phyloP scores from a whole-genome alignment of 2,888 invertebrate genomes.

The Drosophila affinis region DNA sequence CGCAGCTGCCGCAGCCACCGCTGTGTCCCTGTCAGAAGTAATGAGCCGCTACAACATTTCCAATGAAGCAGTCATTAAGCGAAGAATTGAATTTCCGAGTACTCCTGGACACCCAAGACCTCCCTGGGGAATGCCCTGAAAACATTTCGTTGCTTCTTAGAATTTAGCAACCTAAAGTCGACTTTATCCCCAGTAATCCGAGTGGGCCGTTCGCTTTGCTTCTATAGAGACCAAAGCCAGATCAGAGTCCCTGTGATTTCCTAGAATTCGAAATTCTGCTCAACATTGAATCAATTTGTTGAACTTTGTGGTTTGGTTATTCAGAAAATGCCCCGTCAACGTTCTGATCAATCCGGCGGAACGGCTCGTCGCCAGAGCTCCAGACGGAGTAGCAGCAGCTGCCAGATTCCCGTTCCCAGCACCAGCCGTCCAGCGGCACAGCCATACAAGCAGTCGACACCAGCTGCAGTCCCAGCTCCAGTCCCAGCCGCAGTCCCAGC shows the following conservation, averaged over 20 bases:
- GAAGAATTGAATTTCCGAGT: neutral
- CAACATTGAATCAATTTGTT: neutral
- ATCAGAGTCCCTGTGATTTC: neutral
- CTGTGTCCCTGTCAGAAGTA: slow-evolving; percentile 16
- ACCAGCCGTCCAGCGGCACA: slow-evolving; percentile 48
- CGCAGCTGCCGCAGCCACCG: neutral
- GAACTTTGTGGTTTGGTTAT: neutral
- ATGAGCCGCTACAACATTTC: slow-evolving; percentile 10
- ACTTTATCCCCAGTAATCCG: neutral
- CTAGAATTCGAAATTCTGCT: slow-evolving; percentile 29
- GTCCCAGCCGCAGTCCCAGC: neutral
- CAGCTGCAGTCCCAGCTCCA: neutral
- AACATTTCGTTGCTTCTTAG: neutral
- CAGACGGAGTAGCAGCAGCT: slow-evolving; percentile 23
- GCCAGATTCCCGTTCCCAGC: slow-evolving; percentile 20
- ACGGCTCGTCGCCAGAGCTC: slow-evolving; percentile 14
- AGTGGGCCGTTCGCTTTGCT: slow-evolving; percentile 7
- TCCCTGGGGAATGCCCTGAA: neutral
- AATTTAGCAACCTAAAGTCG: neutral
- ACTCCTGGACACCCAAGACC: neutral
- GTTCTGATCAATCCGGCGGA: slow-evolving; percentile 41
- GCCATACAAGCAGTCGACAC: slow-evolving; percentile 39
- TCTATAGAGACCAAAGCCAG: neutral
- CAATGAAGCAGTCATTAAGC: neutral
- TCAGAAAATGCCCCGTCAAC: slow-evolving; percentile 60